Conservation (phyloP, 2,113 vertebrate genomes). For the Passer domesticus region DNA sequence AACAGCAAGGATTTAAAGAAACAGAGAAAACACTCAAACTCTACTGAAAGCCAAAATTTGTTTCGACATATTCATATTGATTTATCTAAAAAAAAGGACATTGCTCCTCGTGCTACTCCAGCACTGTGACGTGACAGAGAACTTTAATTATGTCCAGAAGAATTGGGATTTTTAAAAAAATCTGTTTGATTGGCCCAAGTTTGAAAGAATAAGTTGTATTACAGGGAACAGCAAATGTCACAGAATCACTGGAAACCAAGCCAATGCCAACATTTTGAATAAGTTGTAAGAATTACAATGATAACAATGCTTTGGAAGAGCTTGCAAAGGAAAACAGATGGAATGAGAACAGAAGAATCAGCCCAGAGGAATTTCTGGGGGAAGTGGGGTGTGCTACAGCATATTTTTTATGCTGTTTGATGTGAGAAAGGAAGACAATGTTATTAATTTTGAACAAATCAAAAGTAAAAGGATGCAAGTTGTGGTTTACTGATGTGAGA, state of each 20-base stretch:
- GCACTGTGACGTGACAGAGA: neutral
- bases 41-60: neutral
- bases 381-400: neutral
- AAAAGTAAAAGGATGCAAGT: neutral
- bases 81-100: conserved; percentile 5
- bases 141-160: neutral
- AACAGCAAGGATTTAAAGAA: neutral
- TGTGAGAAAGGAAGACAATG: neutral
- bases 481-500: neutral
- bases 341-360: neutral
- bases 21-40: neutral
- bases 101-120: neutral
- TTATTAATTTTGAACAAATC: neutral
- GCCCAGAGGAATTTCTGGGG: neutral
- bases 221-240: neutral
- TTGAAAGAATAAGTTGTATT: neutral
- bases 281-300: neutral
- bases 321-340: neutral
- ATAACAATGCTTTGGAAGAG: neutral
- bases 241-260: neutral
- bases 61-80: neutral
- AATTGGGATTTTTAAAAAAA: neutral
- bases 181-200: neutral
- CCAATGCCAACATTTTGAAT: neutral
- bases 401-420: neutral